These are phyloP conservation scores for Neoniphon sammara DNA, from an alignment of 2,797 vertebrate genomes.

Conservation along the genomic window DNA sequence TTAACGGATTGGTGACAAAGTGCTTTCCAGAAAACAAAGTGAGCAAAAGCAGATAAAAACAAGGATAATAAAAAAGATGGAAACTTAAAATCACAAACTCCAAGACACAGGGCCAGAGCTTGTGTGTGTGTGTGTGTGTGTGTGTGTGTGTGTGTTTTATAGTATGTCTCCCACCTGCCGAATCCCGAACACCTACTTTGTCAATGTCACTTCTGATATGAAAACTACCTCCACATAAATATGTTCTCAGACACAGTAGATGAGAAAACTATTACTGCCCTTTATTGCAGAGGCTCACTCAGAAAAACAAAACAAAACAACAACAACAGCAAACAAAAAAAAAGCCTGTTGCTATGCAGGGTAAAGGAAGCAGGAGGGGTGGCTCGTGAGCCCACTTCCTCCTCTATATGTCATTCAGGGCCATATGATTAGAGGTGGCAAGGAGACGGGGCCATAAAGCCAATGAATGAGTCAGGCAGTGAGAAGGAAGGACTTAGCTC, in stretches of 20 bases:
- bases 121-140: no score
- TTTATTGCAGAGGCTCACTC: constrained; percentile 34
- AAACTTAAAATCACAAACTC: no score
- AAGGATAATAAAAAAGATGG: no score
- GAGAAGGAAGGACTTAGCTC: constrained; percentile 78
- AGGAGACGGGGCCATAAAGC: constrained; percentile 75
- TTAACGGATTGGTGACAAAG: no score
- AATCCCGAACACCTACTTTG: constrained; percentile 54
- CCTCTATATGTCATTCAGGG: constrained; percentile 84
- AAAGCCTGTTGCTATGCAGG: constrained; percentile 79
- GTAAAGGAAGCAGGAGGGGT: constrained; percentile 58
- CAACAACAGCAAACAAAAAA: constrained; percentile 24
- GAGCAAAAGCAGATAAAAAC: no score
- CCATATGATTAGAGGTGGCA: constrained; percentile 78
- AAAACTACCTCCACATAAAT: constrained; percentile 61
- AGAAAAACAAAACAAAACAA: not conserved
- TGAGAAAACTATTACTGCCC: constrained; percentile 59
- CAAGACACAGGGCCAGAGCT: no score
- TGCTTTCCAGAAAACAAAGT: no score
- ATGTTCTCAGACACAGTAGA: not conserved
- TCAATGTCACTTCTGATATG: constrained; percentile 67
- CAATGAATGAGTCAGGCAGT: constrained; percentile 77
- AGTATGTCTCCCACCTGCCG: constrained; percentile 40
- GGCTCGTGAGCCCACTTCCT: constrained; percentile 68
- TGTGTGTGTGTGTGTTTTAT: no score